phyloP scores from a whole-genome alignment of 2,888 invertebrate species.

The Zhuqinia jingwanae region DNA sequence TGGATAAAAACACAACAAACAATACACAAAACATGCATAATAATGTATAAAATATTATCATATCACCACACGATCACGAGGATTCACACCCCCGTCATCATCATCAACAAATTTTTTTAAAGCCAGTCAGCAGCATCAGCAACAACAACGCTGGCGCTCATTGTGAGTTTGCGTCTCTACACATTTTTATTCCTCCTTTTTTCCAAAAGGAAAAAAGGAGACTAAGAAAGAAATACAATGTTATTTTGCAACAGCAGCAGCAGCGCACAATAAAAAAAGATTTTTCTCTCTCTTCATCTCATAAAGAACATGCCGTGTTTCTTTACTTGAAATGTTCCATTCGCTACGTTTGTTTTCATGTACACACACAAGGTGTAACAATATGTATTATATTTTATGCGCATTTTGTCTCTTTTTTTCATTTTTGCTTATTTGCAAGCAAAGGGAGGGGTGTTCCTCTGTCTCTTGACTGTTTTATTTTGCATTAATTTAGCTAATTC shows the following conservation, averaged over 20 bases:
- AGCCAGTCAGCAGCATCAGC: not conserved
- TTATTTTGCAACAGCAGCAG: not conserved
- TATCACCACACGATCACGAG: conserved; percentile 71
- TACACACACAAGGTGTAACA: conserved; percentile 16
- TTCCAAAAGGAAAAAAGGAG: too few species aligned
- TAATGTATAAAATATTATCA: conserved; percentile 57
- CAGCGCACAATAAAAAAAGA: too few species aligned
- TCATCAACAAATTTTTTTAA: conserved; percentile 19
- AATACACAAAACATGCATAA: not conserved
- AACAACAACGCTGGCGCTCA: not conserved
- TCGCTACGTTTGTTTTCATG: conserved; percentile 28
- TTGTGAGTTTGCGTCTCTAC: not conserved
- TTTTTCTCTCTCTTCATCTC: conserved; percentile 34
- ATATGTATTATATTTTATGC: not conserved
- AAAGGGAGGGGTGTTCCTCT: conserved; percentile 22
- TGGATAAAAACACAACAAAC: not conserved
- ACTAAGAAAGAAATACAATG: not conserved
- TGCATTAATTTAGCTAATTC: conserved; percentile 65
- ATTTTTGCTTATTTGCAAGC: conserved; percentile 27
- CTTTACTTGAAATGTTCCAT: not conserved
- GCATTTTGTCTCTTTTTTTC: conserved; percentile 1
- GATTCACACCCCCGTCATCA: conserved; percentile 67
- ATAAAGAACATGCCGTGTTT: conserved; percentile 63
- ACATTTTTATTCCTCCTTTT: conserved; percentile 8
- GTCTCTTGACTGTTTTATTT: conserved; percentile 54